These are phyloP conservation scores for Silurus meridionalis DNA, from an alignment of 2,113 vertebrate genomes.

Conservation along the genomic window DNA sequence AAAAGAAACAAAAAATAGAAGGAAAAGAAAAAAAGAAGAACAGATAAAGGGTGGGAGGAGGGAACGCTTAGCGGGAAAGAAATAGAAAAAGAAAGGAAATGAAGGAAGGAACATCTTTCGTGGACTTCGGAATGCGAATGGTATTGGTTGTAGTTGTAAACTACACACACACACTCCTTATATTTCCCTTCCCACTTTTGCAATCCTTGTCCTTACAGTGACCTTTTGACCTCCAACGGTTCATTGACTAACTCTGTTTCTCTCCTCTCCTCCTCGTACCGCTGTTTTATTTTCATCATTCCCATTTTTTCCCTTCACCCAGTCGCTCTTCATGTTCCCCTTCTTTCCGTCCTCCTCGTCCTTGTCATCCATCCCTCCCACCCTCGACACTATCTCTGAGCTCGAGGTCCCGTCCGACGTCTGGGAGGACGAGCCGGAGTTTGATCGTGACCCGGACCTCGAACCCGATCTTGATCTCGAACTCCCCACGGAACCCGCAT, in stretches of 20 bases:
- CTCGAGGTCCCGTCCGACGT: constrained; percentile 86
- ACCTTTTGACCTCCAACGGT: constrained; percentile 48
- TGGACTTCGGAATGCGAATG: background rate
- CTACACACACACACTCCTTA: background rate
- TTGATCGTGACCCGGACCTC: background rate
- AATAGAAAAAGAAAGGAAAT: background rate
- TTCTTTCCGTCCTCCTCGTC: constrained; percentile 76
- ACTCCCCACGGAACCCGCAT: background rate
- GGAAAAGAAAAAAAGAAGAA: background rate
- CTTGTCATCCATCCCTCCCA: constrained; percentile 72
- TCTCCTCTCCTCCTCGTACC: constrained; percentile 62
- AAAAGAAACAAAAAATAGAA: background rate
- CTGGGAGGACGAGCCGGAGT: constrained; percentile 80
- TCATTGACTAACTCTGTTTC: constrained; percentile 72
- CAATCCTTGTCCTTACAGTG: constrained; percentile 38
- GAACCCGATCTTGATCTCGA: background rate
- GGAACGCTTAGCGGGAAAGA: background rate
- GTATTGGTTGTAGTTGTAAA: background rate
- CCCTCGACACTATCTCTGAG: constrained; percentile 81
- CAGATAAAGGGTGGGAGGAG: background rate
- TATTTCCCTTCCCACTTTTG: background rate
- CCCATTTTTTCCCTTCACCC: constrained; percentile 51
- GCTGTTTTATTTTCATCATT: constrained; percentile 50
- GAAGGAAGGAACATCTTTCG: background rate
- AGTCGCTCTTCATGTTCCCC: constrained; percentile 77